These are phyloP conservation scores for Mus musculus DNA, from an alignment of 2,113 vertebrate species.

Conservation along the genomic window GRCm39 chr10:101066501-101067000, in stretches of 20 bases:
- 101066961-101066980: neutral
- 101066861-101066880: neutral
- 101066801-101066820: neutral
- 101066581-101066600: neutral
- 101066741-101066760: neutral
- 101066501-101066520: neutral
- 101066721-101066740: neutral
- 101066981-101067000: neutral
- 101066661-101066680: neutral
- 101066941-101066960: neutral
- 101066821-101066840: neutral
- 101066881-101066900: neutral
- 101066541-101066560: neutral
- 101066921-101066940: neutral
- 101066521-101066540: neutral
- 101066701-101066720: neutral
- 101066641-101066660: neutral
- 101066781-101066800: neutral
- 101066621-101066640: neutral
- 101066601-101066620: neutral
- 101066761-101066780: neutral
- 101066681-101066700: neutral
- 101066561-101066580: neutral
- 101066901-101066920: neutral
- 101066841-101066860: fast-evolving